Percentiles rank a stretch among this genome's conserved stretches.
These are phyloP conservation scores for Periophthalmodon schlosseri DNA, from an alignment of 2,113 vertebrate genomes.

Conservation along the genomic window DNA sequence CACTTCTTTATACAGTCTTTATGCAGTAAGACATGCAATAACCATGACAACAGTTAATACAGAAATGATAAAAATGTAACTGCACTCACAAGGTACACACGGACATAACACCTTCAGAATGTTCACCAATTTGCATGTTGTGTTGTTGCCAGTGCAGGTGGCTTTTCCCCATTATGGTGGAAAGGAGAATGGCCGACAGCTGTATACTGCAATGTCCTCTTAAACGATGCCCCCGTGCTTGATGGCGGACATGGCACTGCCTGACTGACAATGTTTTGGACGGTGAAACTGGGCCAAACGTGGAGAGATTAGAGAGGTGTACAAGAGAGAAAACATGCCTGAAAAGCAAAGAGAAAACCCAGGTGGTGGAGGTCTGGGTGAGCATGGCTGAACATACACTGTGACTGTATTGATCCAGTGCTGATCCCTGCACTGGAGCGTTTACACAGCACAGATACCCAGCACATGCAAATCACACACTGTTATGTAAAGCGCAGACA, in stretches of 20 bases:
- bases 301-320: constrained; percentile 44
- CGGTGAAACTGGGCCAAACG: constrained; percentile 47
- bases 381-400: constrained; percentile 36
- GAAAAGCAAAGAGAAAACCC: constrained; percentile 43
- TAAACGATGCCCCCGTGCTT: constrained; percentile 56
- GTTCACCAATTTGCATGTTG: constrained; percentile 19
- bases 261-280: constrained; percentile 54
- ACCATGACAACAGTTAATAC: too few species aligned
- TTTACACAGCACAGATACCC: constrained; percentile 18
- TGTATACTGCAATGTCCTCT: constrained; percentile 57
- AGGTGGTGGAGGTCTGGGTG: constrained; percentile 28
- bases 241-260: constrained; percentile 43
- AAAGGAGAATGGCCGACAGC: constrained; percentile 45
- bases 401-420: constrained; percentile 39
- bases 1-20: too few species aligned
- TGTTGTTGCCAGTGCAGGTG: constrained; percentile 33
- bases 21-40: too few species aligned
- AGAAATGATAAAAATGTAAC: too few species aligned
- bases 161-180: constrained; percentile 42
- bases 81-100: neutral
- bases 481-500: neutral
- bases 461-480: constrained; percentile 28
- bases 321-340: constrained; percentile 39
- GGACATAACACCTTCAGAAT: constrained; percentile 8
- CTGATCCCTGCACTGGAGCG: constrained; percentile 39